A percentile compares a stretch with the other conserved stretches of the same genome.
phyloP scores from a whole-genome alignment of 2,113 vertebrate genomes.

The Ceratotherium simum region DNA sequence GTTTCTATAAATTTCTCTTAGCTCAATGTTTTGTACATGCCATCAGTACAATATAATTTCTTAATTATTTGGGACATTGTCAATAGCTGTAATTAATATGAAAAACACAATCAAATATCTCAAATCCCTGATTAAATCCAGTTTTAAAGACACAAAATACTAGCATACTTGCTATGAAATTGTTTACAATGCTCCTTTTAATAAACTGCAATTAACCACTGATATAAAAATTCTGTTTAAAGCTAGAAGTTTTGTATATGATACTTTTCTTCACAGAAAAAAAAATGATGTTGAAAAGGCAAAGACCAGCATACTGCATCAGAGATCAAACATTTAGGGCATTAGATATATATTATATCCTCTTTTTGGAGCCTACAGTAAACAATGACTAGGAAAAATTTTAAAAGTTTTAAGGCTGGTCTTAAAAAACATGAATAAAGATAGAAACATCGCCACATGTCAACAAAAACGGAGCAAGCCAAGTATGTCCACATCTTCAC shows the following conservation, averaged over 20 bases:
- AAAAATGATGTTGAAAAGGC: conserved; percentile 12
- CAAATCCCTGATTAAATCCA: conserved; percentile 43
- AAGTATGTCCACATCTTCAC: not conserved
- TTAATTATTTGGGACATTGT: conserved; percentile 8
- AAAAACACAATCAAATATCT: conserved; percentile 36
- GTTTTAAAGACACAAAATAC: conserved; percentile 61
- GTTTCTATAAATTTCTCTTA: not conserved
- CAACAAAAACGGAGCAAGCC: not conserved
- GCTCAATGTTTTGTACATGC: not conserved
- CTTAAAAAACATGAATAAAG: not conserved
- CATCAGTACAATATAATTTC: conserved; percentile 10
- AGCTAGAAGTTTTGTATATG: conserved; percentile 8
- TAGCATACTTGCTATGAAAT: not conserved
- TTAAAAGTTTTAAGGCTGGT: not conserved
- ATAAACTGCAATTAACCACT: conserved; percentile 34
- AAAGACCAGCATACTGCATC: not conserved
- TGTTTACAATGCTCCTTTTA: conserved; percentile 11
- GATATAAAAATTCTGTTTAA: conserved; percentile 35
- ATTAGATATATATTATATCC: not conserved
- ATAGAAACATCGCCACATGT: not conserved
- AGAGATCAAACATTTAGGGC: not conserved
- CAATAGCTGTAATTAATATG: not conserved
- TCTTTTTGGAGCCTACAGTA: not conserved
- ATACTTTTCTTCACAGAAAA: conserved; percentile 54
- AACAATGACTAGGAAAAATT: not conserved